Evolutionary conservation across 2,113 vertebrate species (phyloP), one percentile per base, ranked within the genome.

Genomic region (Nicator chloris): DNA sequence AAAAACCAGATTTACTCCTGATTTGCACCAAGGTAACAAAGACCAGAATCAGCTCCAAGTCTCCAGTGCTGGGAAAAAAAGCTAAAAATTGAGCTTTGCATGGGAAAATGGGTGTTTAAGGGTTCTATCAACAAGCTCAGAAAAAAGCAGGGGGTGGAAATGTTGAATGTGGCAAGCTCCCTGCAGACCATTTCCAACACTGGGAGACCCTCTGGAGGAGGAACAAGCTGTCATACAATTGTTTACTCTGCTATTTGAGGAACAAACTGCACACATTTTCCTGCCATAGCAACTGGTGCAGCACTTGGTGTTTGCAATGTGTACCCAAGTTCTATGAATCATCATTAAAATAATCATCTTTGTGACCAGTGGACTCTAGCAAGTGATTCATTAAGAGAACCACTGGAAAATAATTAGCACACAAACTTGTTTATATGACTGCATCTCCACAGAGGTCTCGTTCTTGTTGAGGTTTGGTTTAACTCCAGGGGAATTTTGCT

Each of bases 301-400:
- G 75, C 64, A 24, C 81, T 94, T 19, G 30, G 40, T 77, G 49
- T 89, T 96, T 94, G 84, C 73, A 80, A 24, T 69, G 49, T 28
- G 47, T 76, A 31, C 83, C 45, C 65, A 40, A 83, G 78, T 92
- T 90, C 95, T 84, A 79, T 93, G 95, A 95, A 94, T 95, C 90
- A 90, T 90, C 93, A 82, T 96, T 94, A 95, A 86, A 92, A 30
- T 88, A 90, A 97, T 95, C 49, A 92, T 95, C 69, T 60, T 71
- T 57, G 80, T 94, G 95, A 93, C 92, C 82, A 94, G 61, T 68
- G 83, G 82, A 92, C 95, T 94, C 77, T 86, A 93, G 88, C 80
- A 93, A 95, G 86, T 57, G 88, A 84, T 88, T 96, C 93, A 86
- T 94, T 96, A 94, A 93, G 86, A 81, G 82, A 96, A 71, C 65